Percentiles rank a stretch among this genome's conserved stretches.
These are phyloP conservation scores for Mesorhabditis sp. DNA, from an alignment of 2,888 invertebrate species.

Conservation along the genomic window DNA sequence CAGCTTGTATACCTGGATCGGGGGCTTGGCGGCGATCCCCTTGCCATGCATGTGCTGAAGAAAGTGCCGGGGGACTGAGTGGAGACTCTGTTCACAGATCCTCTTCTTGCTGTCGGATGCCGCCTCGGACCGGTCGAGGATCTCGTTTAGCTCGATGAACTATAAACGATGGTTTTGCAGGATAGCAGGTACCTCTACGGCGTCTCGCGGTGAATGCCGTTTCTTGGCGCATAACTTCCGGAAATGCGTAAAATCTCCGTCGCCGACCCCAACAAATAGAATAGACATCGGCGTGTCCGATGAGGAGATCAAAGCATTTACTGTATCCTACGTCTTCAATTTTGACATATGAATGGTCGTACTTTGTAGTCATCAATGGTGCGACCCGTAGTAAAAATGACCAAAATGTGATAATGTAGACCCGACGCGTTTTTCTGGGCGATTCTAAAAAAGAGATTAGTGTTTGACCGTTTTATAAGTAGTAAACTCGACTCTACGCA, in stretches of 20 bases:
- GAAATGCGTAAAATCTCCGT: conserved; percentile 32
- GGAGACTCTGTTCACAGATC: conserved; percentile 30
- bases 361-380: conserved; percentile 43
- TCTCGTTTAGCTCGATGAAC: conserved; percentile 28
- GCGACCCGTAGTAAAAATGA: conserved; percentile 44
- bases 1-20: conserved; percentile 28
- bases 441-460: conserved; percentile 19
- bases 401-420: conserved; percentile 47
- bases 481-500: conserved; percentile 12
- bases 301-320: conserved; percentile 41
- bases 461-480: conserved; percentile 1
- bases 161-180: conserved; percentile 12
- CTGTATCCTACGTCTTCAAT: conserved; percentile 31
- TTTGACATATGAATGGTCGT: not conserved
- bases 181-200: conserved; percentile 15
- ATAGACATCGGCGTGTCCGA: conserved; percentile 51
- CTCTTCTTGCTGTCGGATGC: conserved; percentile 28
- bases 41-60: conserved; percentile 37
- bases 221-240: conserved; percentile 25
- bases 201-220: conserved; percentile 29
- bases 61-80: conserved; percentile 34
- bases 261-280: conserved; percentile 52
- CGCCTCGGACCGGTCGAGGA: conserved; percentile 30
- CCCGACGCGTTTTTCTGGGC: conserved; percentile 39
- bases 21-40: conserved; percentile 41